Base-by-base conservation (phyloP, 2,113 vertebrate genomes). In the Odontesthes bonariensis region DNA sequence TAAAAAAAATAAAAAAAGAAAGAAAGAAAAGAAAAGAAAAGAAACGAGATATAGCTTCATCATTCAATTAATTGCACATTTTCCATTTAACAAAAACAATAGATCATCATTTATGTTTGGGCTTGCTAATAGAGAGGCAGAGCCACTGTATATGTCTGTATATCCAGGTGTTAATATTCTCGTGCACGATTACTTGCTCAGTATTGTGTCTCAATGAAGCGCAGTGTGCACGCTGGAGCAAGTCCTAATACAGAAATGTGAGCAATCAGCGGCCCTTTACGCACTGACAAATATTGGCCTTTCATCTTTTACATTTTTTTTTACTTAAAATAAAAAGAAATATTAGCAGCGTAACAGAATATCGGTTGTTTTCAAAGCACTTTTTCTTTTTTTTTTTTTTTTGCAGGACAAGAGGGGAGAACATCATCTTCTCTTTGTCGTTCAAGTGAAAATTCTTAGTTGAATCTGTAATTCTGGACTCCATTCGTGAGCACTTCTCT, bases 401-500 rank as follows among this genome's bases (percentile, higher is more conserved):
- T 88, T 94, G 66, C 87, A 91, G 89, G 91, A 92, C 86, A 92
- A 90, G 94, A 91, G 92, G 83, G 89, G 88, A 93, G 94, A 94
- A 94, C 93, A 92, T 94, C 93, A 84, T 89, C 82, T 71, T 64
- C 10, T 78, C 73, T 81, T 87, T 90, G 88, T 92, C 87, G 88
- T 87, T 92, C 80, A 89, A 89, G 85, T 73, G 75, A 81, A 79
- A 64, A 80, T 88, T 91, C 88, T 77, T 67, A 86, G 83, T 80
- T 86, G 83, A 80, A 85, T 88, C 81, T 89, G 83, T 86, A 77
- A 86, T 89, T 83, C 88, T 69, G 90, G 79, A 88, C 81, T 90
- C 85, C 81, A 86, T 86, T 93, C 92, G 93, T 91, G 93, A 93
- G 94, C 94, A 95, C 94, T 95, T 95, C 94, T 94, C 95, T 95